Base-by-base conservation (phyloP, 2,113 vertebrate species). In the Hippolais icterina region DNA sequence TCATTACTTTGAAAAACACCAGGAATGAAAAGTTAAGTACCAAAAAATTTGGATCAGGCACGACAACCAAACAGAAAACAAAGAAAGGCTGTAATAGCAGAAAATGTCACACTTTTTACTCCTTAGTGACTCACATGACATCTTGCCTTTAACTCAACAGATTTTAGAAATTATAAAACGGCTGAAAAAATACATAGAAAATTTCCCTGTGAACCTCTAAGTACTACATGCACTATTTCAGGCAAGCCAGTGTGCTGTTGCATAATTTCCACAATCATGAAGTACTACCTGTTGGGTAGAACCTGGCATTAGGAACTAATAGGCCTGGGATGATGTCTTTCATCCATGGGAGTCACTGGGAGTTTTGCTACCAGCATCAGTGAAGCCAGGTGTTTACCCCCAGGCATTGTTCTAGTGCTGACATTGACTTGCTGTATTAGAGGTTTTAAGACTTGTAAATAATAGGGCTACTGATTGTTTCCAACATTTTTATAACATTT, bases 381-480 rank as follows among this genome's bases (percentile, higher is more conserved):
- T 31, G 22, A 20, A 94, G 75, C 90, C 94, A 96, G 85, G 90
- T 96, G 92, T 95, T 95, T 66, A 74, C 44, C 93, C 79, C 16
- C 66, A 91, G 84, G 91, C 79, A 28, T 50, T 50, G 5, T 71
- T 80, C 61, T 76, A 41, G 46, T 72, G 91, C 84, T 96, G 87
- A 93, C 87, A 83, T 61, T 83, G 87, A 80, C 52, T 85, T 66
- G 50, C 82, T 78, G 33, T 66, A 23, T 72, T 76, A 47, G 3
- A 77, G 63, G 54, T 77, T 82, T 91, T 82, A 86, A 90, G 79
- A 54, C 60, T 63, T 59, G 68, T 94, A 64, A 95, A 93, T 83
- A 90, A 60, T 44, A 77, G 42, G 27, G 61, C 2, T 6, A n/a
- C 72, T 68, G 82, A 74, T 88, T 56, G 59, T 90, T 86, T 92